A percentile compares a stretch with the other conserved stretches of the same genome.
These are phyloP conservation scores for Chromobotia macracanthus DNA, from an alignment of 2,797 vertebrate species.

Conservation along the genomic window DNA sequence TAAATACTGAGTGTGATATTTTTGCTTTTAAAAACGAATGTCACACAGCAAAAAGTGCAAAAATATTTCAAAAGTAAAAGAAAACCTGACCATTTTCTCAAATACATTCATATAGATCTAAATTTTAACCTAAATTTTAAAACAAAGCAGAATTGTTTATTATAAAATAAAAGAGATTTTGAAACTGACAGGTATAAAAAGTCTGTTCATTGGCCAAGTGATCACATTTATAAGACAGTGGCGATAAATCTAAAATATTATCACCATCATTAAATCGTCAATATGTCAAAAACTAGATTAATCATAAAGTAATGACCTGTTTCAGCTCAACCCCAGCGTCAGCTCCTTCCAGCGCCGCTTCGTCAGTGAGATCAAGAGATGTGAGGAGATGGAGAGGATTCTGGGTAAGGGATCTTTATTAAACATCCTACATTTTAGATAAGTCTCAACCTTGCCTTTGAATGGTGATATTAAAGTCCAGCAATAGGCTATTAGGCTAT, in stretches of 20 bases:
- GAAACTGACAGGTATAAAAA: no score
- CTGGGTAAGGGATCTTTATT: conserved; percentile 81
- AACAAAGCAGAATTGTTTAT: no score
- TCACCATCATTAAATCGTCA: not conserved
- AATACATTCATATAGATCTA: no score
- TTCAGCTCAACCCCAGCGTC: conserved; percentile 92
- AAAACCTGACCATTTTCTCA: no score
- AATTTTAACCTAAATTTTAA: no score
- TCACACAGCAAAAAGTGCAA: no score
- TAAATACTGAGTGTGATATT: no score
- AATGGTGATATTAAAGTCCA: not conserved
- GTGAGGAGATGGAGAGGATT: conserved; percentile 96
- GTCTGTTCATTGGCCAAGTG: no score
- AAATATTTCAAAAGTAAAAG: no score
- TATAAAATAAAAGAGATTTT: no score
- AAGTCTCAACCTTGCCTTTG: not conserved
- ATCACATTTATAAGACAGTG: not conserved
- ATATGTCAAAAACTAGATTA: conserved; percentile 4
- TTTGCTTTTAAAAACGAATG: no score
- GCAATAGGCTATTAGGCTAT: not conserved
- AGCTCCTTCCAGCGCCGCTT: conserved; percentile 96
- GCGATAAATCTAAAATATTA: not conserved
- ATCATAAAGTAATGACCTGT: conserved; percentile 52
- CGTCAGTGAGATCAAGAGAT: conserved; percentile 97
- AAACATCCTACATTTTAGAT: not conserved